Evolutionary conservation across 2,113 vertebrate species (phyloP).

Genomic region (Psilopogon haemacephalus): DNA sequence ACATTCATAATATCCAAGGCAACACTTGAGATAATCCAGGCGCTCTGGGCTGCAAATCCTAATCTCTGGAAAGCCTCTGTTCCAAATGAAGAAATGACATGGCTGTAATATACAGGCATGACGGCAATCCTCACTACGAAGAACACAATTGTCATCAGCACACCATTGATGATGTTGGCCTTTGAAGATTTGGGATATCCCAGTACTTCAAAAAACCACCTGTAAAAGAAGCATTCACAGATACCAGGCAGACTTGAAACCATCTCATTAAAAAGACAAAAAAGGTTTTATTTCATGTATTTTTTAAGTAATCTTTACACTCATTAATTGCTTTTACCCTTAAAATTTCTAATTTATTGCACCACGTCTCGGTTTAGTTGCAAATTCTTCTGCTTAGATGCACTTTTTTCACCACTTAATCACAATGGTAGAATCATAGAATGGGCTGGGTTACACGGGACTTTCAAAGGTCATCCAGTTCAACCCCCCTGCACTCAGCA

Average conservation of each 20-base stretch:
- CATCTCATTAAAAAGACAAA: background rate
- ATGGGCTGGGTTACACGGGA: too few relatives aligned
- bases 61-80: slow-evolving; percentile 87
- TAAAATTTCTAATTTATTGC: background rate
- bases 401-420: too few relatives aligned
- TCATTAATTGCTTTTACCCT: background rate
- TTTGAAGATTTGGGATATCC: slow-evolving; percentile 90
- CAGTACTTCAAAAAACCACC: slow-evolving; percentile 98
- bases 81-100: slow-evolving; percentile 84
- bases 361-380: background rate
- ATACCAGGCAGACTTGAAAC: slow-evolving; percentile 6
- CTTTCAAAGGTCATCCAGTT: too few relatives aligned
- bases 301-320: background rate
- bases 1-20: slow-evolving; percentile 95
- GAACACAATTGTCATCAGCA: slow-evolving; percentile 93
- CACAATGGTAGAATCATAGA: too few relatives aligned
- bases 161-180: slow-evolving; percentile 90
- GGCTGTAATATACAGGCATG: slow-evolving; percentile 88
- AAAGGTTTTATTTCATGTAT: background rate
- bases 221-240: slow-evolving; percentile 75
- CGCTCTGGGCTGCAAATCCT: slow-evolving; percentile 80
- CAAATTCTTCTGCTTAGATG: background rate
- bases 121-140: slow-evolving; percentile 90
- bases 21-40: slow-evolving; percentile 88
- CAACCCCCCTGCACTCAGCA: too few relatives aligned